These are phyloP conservation scores for Acromyrmex echinatior DNA, from an alignment of 1,140 invertebrate genomes.

Conservation along the genomic window DNA sequence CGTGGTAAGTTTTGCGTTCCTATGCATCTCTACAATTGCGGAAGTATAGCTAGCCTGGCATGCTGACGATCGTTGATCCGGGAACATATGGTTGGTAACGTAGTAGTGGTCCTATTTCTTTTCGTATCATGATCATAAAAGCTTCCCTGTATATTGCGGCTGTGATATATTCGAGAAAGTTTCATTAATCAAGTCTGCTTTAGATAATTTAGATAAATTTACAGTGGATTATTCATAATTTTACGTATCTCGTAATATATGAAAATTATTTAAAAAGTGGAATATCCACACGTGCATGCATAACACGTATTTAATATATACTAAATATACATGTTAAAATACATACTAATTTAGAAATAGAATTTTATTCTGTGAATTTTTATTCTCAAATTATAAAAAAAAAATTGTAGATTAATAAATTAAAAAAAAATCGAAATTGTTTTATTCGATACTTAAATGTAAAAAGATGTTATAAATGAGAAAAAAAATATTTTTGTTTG, in stretches of 20 bases:
- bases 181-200: neutral
- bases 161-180: neutral
- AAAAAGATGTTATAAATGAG: too few species aligned
- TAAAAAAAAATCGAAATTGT: too few species aligned
- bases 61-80: neutral
- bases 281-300: too few species aligned
- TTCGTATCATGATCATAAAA: neutral
- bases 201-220: neutral
- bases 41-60: neutral
- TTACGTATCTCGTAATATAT: neutral
- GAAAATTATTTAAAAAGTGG: neutral
- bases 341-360: neutral
- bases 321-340: too few species aligned
- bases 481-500: too few species aligned
- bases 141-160: neutral
- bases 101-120: conserved; percentile 15
- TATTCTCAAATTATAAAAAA: neutral
- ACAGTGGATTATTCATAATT: neutral
- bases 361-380: neutral
- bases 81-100: conserved; percentile 76
- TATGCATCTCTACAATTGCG: neutral
- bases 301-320: neutral
- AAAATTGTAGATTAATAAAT: too few species aligned
- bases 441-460: too few species aligned
- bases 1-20: conserved; percentile 83